Percentiles rank a stretch among this genome's conserved stretches.
phyloP scores from a whole-genome alignment of 2,113 vertebrate species.

The Pygoscelis adeliae region DNA sequence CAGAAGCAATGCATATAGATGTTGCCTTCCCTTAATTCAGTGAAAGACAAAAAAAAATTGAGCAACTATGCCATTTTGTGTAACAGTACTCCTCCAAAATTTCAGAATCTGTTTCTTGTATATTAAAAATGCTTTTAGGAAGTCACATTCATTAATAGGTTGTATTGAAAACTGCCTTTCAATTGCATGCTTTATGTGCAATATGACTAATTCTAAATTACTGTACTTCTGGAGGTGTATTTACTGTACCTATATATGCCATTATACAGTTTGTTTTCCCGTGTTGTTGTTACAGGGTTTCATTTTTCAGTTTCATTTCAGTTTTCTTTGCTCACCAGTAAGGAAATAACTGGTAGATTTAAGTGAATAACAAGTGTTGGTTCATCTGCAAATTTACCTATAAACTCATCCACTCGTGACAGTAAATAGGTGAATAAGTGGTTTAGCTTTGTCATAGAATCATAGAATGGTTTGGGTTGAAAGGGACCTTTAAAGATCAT shows the following conservation, averaged over 20 bases:
- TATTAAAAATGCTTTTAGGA: background rate
- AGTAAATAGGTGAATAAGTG: background rate
- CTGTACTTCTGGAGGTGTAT: background rate
- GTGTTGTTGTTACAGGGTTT: background rate
- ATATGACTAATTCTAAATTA: background rate
- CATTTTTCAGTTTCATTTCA: background rate
- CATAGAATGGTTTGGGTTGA: background rate
- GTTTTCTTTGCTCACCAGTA: background rate
- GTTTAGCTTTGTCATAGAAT: background rate
- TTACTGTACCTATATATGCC: background rate
- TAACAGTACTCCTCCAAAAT: background rate
- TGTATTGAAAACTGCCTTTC: background rate
- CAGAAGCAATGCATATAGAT: background rate
- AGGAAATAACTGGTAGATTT: background rate
- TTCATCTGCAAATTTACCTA: background rate
- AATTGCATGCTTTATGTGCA: background rate
- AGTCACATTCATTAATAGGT: background rate
- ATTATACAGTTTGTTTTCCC: background rate
- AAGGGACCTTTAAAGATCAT: background rate
- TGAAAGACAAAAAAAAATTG: background rate
- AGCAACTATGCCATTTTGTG: background rate
- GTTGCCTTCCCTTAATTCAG: background rate
- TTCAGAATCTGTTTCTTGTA: background rate
- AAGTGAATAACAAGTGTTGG: background rate
- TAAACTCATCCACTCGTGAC: background rate